Base-by-base conservation (phyloP, 2,113 vertebrate species). In the Mobula birostris region DNA sequence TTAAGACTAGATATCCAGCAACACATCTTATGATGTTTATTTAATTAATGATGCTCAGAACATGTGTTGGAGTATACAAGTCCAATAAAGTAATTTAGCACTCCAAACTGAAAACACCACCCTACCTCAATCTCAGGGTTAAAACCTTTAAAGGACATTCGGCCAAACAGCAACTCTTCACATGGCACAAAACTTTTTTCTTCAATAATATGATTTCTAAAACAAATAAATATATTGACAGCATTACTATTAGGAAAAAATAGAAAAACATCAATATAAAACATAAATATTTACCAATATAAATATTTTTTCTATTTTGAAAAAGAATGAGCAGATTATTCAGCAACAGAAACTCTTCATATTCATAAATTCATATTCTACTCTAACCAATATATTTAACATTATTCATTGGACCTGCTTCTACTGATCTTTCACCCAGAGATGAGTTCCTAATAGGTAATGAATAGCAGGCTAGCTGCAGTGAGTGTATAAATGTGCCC, bases 71-170 rank as follows among this genome's bases (percentile, higher is more conserved):
- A 61, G 11, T 7, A 87, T 12, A 9, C 27, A 87, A 88, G 29
- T 63, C 24, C 58, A 68, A 72, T 48, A 93, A 93, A 56, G 40
- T 76, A 32, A 36, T 93, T 93, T 24, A 74, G 21, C 36, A 24
- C 15, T 91, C 66, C 48, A 8, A 48, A 74, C 72, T 74, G 68
- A 93, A 27, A 9, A 56, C 40, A 93, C 36, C 66, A 74, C 21
- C 29, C 88, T 97, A 99, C 99, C 98, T 99, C 98, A 68, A 99
- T 95, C 95, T 99, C 99, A 78, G 98, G 98, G 95, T 99, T 99
- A 95, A 99, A 99, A 24, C 99, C 98, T 94, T 97, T 98, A 96
- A 99, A 99, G 7, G 99, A 99, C 96, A 99, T 97, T 94, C 98
- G 98, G 72, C 99, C 98, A 94, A 96, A 99, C 74, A 96, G 95